These are phyloP conservation scores for Dinoponera quadriceps DNA, from an alignment of 1,140 invertebrate species.

Conservation along the genomic window DNA sequence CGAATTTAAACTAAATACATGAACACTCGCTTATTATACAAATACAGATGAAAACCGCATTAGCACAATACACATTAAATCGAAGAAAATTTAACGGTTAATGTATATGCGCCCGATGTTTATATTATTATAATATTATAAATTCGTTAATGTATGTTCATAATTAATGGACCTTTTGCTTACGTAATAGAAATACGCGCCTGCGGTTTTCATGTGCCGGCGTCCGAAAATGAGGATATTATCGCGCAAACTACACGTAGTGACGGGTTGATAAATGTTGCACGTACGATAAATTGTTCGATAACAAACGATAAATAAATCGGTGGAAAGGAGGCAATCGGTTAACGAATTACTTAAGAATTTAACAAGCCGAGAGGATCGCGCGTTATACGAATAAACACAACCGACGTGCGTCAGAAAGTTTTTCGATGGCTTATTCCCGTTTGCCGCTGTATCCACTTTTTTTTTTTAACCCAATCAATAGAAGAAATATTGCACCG, in stretches of 20 bases:
- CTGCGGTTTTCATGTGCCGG: not conserved
- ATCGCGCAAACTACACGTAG: not conserved
- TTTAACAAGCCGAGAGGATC: too few relatives aligned
- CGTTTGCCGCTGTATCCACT: not conserved
- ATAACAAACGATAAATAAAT: not conserved
- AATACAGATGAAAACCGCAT: not conserved
- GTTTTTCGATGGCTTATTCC: not conserved
- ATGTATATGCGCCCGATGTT: not conserved
- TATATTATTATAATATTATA: conserved; percentile 22
- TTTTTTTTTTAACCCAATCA: conserved; percentile 1
- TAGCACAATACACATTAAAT: not conserved
- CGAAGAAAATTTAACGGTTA: not conserved
- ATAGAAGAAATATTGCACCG: not conserved
- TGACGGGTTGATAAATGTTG: not conserved
- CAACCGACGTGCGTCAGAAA: not conserved
- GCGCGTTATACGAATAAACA: too few relatives aligned
- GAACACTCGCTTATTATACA: conserved; percentile 27
- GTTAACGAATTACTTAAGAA: not conserved
- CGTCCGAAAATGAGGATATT: not conserved
- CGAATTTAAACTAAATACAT: not conserved
- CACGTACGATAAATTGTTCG: not conserved
- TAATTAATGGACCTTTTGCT: conserved; percentile 4
- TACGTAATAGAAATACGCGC: conserved; percentile 9
- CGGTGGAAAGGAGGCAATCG: not conserved
- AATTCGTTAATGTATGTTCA: not conserved